Percentiles rank a stretch among this genome's conserved stretches.
phyloP scores from a whole-genome alignment of 2,113 vertebrate genomes.

The Elgaria multicarinata region DNA sequence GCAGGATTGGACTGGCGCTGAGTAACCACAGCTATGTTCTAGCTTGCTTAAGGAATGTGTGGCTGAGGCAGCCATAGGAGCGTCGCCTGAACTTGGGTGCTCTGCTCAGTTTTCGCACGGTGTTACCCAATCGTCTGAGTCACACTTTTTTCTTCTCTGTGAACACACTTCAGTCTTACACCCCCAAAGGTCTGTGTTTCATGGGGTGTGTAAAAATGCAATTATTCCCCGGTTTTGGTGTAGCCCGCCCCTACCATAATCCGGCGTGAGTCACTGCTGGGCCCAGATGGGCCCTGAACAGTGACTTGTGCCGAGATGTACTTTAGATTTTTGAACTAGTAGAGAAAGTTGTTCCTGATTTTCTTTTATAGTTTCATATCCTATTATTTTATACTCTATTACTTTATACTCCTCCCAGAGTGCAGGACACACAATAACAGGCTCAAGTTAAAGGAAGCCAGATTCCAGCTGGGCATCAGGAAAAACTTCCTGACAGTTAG shows the following conservation, averaged over 20 bases:
- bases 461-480: too few species aligned
- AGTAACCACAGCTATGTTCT: slow-evolving; percentile 5
- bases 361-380: too few species aligned
- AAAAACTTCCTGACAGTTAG: too few species aligned
- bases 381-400: too few species aligned
- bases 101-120: background rate
- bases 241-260: accelerated
- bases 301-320: background rate
- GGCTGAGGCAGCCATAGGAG: background rate
- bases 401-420: too few species aligned
- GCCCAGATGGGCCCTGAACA: background rate
- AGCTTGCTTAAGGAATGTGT: slow-evolving; percentile 5
- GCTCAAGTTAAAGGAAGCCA: too few species aligned
- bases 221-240: background rate
- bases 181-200: background rate
- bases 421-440: too few species aligned
- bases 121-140: background rate
- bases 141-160: background rate
- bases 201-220: background rate
- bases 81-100: background rate
- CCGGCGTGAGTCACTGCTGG: background rate
- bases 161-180: background rate
- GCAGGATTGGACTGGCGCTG: background rate
- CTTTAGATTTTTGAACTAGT: too few species aligned
- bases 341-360: too few species aligned